phyloP scores from a whole-genome alignment of 2,113 vertebrate genomes.

The Martes martes region DNA sequence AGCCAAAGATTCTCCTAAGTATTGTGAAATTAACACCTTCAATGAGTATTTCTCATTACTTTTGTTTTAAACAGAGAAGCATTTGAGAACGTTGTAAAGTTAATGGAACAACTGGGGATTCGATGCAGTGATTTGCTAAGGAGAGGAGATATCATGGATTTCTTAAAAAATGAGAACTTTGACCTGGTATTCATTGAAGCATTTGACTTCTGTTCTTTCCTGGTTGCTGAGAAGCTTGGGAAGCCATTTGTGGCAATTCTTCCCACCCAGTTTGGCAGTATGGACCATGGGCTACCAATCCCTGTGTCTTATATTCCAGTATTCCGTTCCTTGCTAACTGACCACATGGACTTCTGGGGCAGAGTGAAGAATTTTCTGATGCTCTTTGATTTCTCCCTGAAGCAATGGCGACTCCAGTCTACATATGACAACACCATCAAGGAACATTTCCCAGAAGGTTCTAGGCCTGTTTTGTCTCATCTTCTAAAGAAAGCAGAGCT shows the following conservation, averaged over 20 bases:
- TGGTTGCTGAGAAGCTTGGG: slow-evolving; percentile 67
- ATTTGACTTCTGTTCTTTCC: slow-evolving; percentile 81
- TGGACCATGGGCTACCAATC: slow-evolving; percentile 59
- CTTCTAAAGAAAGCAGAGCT: slow-evolving; percentile 81
- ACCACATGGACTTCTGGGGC: slow-evolving; percentile 78
- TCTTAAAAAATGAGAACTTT: slow-evolving; percentile 71
- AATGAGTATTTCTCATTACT: not conserved
- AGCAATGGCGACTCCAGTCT: slow-evolving; percentile 47
- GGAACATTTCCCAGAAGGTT: slow-evolving; percentile 74
- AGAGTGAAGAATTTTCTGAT: slow-evolving; percentile 76
- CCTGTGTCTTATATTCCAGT: slow-evolving; percentile 73
- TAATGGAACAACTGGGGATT: slow-evolving; percentile 62
- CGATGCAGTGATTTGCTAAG: slow-evolving; percentile 76
- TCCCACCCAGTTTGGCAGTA: slow-evolving; percentile 9
- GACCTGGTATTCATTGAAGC: slow-evolving; percentile 67
- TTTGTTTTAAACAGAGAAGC: slow-evolving; percentile 63
- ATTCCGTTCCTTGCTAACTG: slow-evolving; percentile 59
- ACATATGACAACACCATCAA: slow-evolving; percentile 73
- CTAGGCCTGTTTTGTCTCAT: slow-evolving; percentile 65
- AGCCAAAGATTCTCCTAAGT: not conserved
- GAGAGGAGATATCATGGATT: slow-evolving; percentile 68
- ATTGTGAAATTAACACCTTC: not conserved
- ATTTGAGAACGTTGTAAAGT: slow-evolving; percentile 55
- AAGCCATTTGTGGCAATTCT: slow-evolving; percentile 71
- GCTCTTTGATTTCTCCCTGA: slow-evolving; percentile 45